Percentiles rank a stretch among this genome's conserved stretches.
These are phyloP conservation scores for Nephila pilipes DNA, from an alignment of 1,140 invertebrate species.

Conservation along the genomic window DNA sequence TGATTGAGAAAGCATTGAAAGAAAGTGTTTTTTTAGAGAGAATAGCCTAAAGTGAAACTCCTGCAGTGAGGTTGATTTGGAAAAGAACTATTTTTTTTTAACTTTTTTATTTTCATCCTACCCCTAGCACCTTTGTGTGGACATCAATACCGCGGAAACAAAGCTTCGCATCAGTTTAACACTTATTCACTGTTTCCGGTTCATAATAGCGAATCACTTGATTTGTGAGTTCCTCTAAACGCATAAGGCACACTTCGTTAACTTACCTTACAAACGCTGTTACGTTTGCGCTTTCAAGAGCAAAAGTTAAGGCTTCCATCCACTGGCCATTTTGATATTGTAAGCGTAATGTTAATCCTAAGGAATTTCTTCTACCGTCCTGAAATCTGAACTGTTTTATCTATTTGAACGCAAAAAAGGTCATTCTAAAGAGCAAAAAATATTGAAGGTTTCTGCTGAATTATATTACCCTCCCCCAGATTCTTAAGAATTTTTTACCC, in stretches of 20 bases:
- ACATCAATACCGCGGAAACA: background rate
- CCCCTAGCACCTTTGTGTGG: background rate
- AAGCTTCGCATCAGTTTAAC: background rate
- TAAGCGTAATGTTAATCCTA: no score
- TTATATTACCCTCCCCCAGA: no score
- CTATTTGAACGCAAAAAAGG: no score
- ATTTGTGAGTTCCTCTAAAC: background rate
- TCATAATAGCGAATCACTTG: background rate
- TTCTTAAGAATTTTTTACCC: no score
- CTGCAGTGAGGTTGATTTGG: slow-evolving; percentile 16
- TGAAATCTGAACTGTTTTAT: no score
- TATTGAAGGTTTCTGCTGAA: no score
- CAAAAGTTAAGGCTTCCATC: no score
- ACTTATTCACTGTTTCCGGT: background rate
- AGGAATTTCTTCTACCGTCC: no score
- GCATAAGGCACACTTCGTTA: background rate
- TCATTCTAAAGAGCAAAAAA: no score
- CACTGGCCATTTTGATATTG: no score
- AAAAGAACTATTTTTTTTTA: background rate
- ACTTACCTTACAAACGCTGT: no score
- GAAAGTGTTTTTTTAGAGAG: slow-evolving; percentile 27
- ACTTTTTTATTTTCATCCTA: background rate
- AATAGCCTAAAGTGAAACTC: slow-evolving; percentile 28
- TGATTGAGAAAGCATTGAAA: slow-evolving; percentile 43
- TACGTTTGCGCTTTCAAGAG: no score